Evolutionary conservation across 2,888 invertebrate genomes (phyloP).

Genomic region (Parascotia fuliginaria): DNA sequence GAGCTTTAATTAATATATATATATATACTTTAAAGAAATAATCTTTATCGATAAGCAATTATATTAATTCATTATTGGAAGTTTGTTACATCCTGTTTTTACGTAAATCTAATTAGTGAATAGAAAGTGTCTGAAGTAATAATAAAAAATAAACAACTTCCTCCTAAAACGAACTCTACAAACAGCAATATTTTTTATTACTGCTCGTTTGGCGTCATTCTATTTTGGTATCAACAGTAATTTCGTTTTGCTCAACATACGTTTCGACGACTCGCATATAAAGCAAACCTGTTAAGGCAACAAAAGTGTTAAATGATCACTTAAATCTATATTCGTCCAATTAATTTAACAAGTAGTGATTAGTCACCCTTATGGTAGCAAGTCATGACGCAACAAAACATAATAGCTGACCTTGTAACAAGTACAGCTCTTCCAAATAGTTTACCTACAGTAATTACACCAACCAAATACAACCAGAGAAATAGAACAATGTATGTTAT

Average conservation of each 20-base stretch:
- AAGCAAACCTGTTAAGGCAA: slow-evolving; percentile 18
- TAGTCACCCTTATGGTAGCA: slow-evolving; percentile 59
- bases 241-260: background rate
- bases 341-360: slow-evolving; percentile 65
- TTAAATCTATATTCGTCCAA: slow-evolving; percentile 39
- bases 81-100: slow-evolving; percentile 7
- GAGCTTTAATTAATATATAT: too few relatives aligned
- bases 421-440: slow-evolving; percentile 23
- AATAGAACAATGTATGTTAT: slow-evolving; percentile 39
- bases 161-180: background rate
- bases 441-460: slow-evolving; percentile 26
- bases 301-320: slow-evolving; percentile 25
- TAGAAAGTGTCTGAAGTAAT: slow-evolving; percentile 2
- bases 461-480: slow-evolving; percentile 48
- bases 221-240: background rate
- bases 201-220: slow-evolving; percentile 1
- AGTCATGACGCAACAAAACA: slow-evolving; percentile 62
- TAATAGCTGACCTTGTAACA: slow-evolving; percentile 62
- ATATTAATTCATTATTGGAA: background rate
- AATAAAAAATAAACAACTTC: slow-evolving; percentile 11
- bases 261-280: slow-evolving; percentile 3
- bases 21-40: too few relatives aligned
- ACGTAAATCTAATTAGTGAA: background rate
- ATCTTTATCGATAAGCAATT: background rate
- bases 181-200: background rate